Evolutionary conservation across 2,113 vertebrate species (phyloP).

Genomic region (Silurus meridionalis): DNA sequence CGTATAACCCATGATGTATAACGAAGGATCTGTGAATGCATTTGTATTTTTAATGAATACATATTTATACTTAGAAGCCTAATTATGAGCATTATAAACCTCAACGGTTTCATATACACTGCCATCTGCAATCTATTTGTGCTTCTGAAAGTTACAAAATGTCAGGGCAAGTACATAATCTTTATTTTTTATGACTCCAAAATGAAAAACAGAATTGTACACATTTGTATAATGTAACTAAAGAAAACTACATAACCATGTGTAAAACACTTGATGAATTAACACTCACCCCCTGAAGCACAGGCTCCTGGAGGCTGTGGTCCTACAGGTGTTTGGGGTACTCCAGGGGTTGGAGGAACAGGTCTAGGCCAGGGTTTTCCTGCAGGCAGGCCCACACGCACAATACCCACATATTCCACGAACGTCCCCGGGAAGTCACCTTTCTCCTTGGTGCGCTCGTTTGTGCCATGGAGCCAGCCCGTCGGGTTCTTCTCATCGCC

Average conservation of each 20-base stretch:
- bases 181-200: neutral
- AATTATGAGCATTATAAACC: neutral
- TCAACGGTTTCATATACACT: no score
- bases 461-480: conserved; percentile 79
- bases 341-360: conserved; percentile 63
- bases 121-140: neutral
- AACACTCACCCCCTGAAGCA: conserved; percentile 72
- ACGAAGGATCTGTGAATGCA: neutral
- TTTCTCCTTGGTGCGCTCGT: conserved; percentile 79
- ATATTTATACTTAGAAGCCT: neutral
- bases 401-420: conserved; percentile 77
- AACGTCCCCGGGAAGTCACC: conserved; percentile 81
- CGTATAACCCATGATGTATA: neutral
- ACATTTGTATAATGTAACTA: neutral
- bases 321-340: conserved; percentile 42
- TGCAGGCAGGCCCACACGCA: conserved; percentile 45
- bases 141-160: neutral
- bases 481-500: conserved; percentile 73
- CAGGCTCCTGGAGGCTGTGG: conserved; percentile 34
- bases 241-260: no score
- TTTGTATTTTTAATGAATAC: neutral
- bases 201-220: neutral
- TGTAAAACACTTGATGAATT: neutral
- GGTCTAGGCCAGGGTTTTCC: conserved; percentile 73
- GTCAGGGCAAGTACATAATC: neutral